A percentile compares a stretch with the other conserved stretches of the same genome.
phyloP scores from a whole-genome alignment of 2,888 invertebrate species.

The Agrotis segetum region DNA sequence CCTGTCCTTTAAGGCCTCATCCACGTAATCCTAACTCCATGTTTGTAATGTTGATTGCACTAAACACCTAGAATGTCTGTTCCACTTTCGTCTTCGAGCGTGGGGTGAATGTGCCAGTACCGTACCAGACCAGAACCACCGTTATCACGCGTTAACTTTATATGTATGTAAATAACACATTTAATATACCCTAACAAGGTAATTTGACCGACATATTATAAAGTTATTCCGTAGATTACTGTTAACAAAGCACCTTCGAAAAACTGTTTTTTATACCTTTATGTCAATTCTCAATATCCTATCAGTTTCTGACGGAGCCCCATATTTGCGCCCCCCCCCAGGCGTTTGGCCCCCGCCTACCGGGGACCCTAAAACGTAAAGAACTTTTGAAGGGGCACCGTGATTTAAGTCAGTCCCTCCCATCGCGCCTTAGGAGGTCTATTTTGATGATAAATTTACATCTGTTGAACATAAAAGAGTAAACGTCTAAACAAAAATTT shows the following conservation, averaged over 20 bases:
- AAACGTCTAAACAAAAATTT: no score
- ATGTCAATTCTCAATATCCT: neutral
- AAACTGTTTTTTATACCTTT: neutral
- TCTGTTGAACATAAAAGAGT: no score
- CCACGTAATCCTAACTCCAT: neutral
- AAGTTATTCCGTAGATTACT: neutral
- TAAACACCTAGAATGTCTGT: constrained; percentile 28
- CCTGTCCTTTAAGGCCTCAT: neutral
- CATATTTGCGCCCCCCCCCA: no score
- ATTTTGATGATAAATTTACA: no score
- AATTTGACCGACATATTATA: neutral
- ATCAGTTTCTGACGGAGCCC: neutral
- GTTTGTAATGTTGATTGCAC: neutral
- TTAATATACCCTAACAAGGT: constrained; percentile 18
- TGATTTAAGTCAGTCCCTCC: no score
- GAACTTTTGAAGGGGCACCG: no score
- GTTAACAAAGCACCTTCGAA: neutral
- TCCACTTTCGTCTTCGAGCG: constrained; percentile 33
- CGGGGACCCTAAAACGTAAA: no score
- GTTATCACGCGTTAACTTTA: constrained; percentile 29
- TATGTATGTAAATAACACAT: constrained; percentile 27
- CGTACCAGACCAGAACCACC: constrained; percentile 22
- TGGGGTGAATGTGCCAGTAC: constrained; percentile 38
- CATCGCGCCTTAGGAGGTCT: no score
- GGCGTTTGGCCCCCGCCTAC: no score